phyloP scores from a whole-genome alignment of 2,888 invertebrate species.

The Mythimna lalbum region DNA sequence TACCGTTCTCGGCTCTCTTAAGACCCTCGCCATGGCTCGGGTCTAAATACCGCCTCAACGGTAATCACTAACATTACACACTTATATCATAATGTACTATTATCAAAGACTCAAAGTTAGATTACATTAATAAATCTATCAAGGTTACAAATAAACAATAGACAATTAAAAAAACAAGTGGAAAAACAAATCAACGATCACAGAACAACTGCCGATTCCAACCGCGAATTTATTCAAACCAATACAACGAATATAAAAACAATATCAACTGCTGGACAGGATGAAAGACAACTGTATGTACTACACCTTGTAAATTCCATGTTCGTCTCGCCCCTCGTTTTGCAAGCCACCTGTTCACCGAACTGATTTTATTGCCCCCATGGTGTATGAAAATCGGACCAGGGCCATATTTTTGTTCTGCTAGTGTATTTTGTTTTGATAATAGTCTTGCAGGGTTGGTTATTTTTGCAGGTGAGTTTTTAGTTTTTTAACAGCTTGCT shows the following conservation, averaged over 20 bases:
- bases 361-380: constrained; percentile 61
- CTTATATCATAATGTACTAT: no score
- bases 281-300: constrained; percentile 29
- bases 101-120: no score
- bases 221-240: constrained; percentile 35
- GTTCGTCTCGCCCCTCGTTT: constrained; percentile 60
- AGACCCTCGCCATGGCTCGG: no score
- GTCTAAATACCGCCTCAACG: no score
- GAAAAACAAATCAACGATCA: not conserved
- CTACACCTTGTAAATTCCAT: constrained; percentile 57
- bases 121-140: no score
- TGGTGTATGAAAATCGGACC: constrained; percentile 30
- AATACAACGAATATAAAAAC: constrained; percentile 28
- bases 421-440: constrained; percentile 15
- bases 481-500: not conserved
- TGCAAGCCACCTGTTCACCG: constrained; percentile 67
- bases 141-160: no score
- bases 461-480: constrained; percentile 15
- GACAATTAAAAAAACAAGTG: no score
- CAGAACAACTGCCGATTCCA: constrained; percentile 33
- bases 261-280: constrained; percentile 29
- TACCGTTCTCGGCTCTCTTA: no score
- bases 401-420: constrained; percentile 24
- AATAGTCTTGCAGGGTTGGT: not conserved
- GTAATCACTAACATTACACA: no score